phyloP scores from a whole-genome alignment of 2,888 invertebrate species.

The Tanypteryx hageni region DNA sequence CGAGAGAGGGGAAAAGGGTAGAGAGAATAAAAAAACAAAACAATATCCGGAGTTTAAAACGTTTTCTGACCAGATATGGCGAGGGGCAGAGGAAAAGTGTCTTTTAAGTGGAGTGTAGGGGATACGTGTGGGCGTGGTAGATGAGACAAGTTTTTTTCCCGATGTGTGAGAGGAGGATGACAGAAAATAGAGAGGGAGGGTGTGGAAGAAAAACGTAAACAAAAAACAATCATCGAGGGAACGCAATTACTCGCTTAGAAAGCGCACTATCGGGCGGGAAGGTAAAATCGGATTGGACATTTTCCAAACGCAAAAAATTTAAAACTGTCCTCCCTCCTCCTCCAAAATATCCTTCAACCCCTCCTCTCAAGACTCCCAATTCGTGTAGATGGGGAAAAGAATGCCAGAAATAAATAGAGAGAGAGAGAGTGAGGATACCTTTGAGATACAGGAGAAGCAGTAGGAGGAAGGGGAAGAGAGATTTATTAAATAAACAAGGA shows the following conservation, averaged over 20 bases:
- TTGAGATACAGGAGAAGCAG: neutral
- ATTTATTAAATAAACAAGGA: neutral
- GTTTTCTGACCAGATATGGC: neutral
- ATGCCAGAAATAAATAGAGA: neutral
- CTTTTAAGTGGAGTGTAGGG: no score
- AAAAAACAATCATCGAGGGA: neutral
- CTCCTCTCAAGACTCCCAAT: neutral
- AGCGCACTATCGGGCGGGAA: neutral
- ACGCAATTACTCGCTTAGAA: neutral
- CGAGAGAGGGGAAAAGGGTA: no score
- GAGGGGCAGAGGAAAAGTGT: no score
- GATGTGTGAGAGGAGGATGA: no score
- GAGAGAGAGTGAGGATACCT: neutral
- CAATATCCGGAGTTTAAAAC: neutral
- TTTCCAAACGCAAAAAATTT: constrained; percentile 18
- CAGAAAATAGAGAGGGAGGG: neutral
- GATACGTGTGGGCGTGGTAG: no score
- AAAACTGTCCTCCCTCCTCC: neutral
- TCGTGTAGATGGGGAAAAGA: neutral
- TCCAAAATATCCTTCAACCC: neutral
- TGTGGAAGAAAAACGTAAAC: neutral
- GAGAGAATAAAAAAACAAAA: neutral
- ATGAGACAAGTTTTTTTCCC: no score
- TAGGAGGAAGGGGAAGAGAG: neutral
- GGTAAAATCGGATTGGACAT: neutral